Conservation (phyloP, 2,113 vertebrate genomes). For the Oceanodroma tethys region DNA sequence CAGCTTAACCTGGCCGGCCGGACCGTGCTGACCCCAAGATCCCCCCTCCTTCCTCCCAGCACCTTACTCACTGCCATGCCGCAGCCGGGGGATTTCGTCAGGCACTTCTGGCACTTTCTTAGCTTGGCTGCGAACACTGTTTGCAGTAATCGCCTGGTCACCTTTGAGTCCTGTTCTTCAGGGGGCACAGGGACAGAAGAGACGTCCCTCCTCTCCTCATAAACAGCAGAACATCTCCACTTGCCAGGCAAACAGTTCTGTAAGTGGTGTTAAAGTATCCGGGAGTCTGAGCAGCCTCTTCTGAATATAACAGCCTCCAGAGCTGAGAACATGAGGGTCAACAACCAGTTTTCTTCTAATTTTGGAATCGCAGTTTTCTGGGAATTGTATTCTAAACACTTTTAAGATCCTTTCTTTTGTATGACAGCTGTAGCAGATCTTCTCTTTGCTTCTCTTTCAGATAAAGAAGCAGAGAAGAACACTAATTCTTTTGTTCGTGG, state of each 20-base stretch:
- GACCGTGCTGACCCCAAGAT: rapidly evolving
- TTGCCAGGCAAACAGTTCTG: background rate
- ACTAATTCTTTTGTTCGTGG: rapidly evolving
- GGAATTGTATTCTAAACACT: background rate
- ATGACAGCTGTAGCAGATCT: background rate
- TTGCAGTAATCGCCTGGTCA: background rate
- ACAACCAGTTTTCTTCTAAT: background rate
- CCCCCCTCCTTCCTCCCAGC: background rate
- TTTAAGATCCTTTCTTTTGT: background rate
- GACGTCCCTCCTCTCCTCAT: background rate
- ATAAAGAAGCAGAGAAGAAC: background rate
- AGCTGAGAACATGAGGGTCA: background rate
- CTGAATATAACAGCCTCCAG: rapidly evolving
- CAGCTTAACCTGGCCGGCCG: background rate
- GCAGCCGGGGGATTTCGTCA: rapidly evolving
- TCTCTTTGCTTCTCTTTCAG: background rate
- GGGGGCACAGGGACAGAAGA: background rate
- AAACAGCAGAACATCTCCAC: background rate
- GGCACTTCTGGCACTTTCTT: background rate
- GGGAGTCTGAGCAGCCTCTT: background rate
- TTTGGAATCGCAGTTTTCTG: background rate
- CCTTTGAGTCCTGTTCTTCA: background rate
- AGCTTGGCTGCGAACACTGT: background rate
- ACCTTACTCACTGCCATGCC: background rate
- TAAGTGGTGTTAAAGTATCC: rapidly evolving